A percentile compares a stretch with the other conserved stretches of the same genome.
These are phyloP conservation scores for Eurystomus glaucurus DNA, from an alignment of 2,797 vertebrate genomes.

Conservation along the genomic window DNA sequence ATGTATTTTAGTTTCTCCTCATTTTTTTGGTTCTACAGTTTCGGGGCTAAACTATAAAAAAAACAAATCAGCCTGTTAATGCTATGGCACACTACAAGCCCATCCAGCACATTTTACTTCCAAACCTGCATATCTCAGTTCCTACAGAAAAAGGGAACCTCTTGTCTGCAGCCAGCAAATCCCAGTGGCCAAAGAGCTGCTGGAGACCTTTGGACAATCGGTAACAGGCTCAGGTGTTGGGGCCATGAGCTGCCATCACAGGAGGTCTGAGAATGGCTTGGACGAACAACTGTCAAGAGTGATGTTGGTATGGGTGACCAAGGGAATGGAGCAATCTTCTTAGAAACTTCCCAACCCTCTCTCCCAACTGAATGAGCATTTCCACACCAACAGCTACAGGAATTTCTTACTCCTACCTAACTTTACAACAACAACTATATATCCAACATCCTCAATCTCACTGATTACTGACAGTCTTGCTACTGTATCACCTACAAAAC, in stretches of 20 bases:
- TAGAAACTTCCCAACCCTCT: not conserved
- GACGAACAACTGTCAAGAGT: not conserved
- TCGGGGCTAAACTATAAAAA: not conserved
- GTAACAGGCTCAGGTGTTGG: not conserved
- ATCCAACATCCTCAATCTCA: not conserved
- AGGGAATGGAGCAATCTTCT: not conserved
- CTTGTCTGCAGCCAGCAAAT: not conserved
- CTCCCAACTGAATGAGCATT: not conserved
- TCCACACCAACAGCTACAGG: not conserved
- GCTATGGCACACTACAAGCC: not conserved
- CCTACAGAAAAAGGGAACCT: not conserved
- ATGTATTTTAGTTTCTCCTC: not conserved
- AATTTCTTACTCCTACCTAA: not conserved
- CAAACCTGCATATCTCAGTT: not conserved
- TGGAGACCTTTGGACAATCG: not conserved
- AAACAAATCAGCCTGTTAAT: not conserved
- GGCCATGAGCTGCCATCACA: no score
- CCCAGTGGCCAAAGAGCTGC: not conserved
- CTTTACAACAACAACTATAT: not conserved
- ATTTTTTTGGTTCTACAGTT: not conserved
- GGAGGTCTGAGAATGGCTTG: not conserved
- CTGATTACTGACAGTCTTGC: rapidly evolving
- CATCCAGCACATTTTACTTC: not conserved
- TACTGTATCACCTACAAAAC: not conserved
- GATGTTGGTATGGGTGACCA: not conserved